Base-by-base conservation (phyloP, 2,797 vertebrate genomes). In the Mus spretus region DNA sequence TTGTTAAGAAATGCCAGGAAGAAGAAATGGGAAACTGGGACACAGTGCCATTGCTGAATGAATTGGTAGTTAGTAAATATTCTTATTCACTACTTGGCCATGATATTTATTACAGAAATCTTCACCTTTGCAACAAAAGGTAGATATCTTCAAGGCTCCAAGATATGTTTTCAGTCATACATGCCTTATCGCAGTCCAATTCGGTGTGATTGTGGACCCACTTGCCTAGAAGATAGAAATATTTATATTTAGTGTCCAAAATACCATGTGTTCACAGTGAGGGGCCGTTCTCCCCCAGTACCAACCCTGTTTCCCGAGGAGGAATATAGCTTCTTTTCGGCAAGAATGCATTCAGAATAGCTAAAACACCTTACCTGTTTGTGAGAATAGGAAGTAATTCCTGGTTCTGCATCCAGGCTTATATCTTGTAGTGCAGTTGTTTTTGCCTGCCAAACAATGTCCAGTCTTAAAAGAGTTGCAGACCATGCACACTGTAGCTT, bases 21-120 rank as follows among this genome's bases (percentile, higher is more conserved):
- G n/a, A 70, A 44, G 50, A 90, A 65, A 75, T 7, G 6, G 22
- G 4, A 7, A 26, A 65, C 2, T 92, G 6, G 28, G 57, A 34
- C 11, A 6, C 31, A 74, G 1, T 75, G 24, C 26, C 7, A 31
- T 20, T 53, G 28, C 40, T 24, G 57, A 50, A 61, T 47, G 59
- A 85, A 63, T 6, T 47, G 47, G 15, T 13, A 59, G 6, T 86
- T 89, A 96, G 14, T 34, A 11, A 65, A 20, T 4, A 2, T 34
- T 86, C 67, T 26, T n/a, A 0, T 50, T 63, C 61, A 0, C 2
- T 74, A 47, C 0, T 59, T 31, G 44, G 15, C 94, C 95, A 55
- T 86, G 74, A 7, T 88, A 72, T 50, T 13, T 72, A 28, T 96
- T 96, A 70, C 96, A 97, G 86, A 96, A 94, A 82, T 97, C 77